Percentiles rank a stretch among this genome's conserved stretches.
phyloP scores from a whole-genome alignment of 2,888 invertebrate genomes.

The Ormyrus nitidulus region DNA sequence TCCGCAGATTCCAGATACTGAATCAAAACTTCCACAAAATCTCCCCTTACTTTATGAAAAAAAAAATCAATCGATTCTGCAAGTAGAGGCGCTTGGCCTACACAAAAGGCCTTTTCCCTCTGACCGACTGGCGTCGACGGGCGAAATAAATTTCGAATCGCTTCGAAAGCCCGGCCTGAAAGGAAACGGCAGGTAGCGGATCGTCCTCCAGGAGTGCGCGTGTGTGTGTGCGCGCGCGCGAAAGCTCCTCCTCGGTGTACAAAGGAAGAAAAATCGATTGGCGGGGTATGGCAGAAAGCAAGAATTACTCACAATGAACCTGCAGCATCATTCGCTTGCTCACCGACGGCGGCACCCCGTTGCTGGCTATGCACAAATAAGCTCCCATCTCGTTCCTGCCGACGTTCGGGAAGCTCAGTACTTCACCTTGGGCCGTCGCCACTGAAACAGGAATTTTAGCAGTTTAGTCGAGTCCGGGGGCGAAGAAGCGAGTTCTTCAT shows the following conservation, averaged over 20 bases:
- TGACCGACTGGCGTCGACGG: neutral
- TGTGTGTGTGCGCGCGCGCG: too few species aligned
- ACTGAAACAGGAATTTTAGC: slow-evolving; percentile 76
- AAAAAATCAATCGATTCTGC: slow-evolving; percentile 10
- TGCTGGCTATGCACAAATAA: slow-evolving; percentile 91
- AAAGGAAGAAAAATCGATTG: slow-evolving; percentile 51
- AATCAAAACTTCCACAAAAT: too few species aligned
- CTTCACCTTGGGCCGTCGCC: slow-evolving; percentile 85
- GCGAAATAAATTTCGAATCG: slow-evolving; percentile 21
- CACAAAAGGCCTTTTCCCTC: neutral
- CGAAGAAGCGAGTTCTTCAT: too few species aligned
- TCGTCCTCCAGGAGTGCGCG: too few species aligned
- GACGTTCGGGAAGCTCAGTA: slow-evolving; percentile 88
- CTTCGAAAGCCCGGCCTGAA: neutral
- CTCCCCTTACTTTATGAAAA: too few species aligned
- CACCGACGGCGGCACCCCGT: slow-evolving; percentile 91
- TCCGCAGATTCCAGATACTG: too few species aligned
- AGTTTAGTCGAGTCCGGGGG: too few species aligned
- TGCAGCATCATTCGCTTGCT: slow-evolving; percentile 94
- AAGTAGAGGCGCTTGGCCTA: neutral
- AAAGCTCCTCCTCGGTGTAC: neutral
- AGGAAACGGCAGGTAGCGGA: neutral
- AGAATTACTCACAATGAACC: slow-evolving; percentile 88
- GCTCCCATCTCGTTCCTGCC: slow-evolving; percentile 93
- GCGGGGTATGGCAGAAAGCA: slow-evolving; percentile 16